Evolutionary conservation across 2,888 invertebrate species (phyloP).

Genomic region (Amiota mariae): DNA sequence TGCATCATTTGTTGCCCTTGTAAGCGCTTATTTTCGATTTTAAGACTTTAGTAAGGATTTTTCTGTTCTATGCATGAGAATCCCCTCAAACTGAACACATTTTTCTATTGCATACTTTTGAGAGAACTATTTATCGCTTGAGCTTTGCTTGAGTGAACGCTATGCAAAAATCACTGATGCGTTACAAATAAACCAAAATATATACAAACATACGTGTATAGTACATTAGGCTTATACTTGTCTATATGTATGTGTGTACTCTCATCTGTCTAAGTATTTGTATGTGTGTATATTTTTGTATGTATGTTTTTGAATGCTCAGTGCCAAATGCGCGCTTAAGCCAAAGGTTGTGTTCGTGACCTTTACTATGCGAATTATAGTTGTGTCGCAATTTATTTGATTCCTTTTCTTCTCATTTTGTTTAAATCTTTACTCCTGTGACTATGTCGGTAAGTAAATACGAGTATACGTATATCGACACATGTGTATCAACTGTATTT

Average conservation of each 20-base stretch:
- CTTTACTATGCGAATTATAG: conserved; percentile 58
- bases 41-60: neutral
- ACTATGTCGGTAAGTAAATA: too few relatives aligned
- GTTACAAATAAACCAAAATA: conserved; percentile 36
- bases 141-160: conserved; percentile 34
- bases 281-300: neutral
- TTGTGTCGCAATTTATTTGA: conserved; percentile 41
- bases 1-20: neutral
- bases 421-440: too few relatives aligned
- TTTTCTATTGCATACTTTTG: neutral
- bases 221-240: neutral
- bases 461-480: neutral
- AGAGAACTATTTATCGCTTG: conserved; percentile 22
- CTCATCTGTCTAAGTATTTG: neutral
- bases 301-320: neutral
- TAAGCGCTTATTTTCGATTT: neutral
- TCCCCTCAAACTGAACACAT: neutral
- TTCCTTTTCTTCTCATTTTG: too few relatives aligned
- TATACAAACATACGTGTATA: neutral
- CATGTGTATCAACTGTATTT: neutral
- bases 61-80: neutral
- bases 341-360: conserved; percentile 58
- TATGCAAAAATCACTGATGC: conserved; percentile 64
- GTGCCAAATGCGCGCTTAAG: neutral
- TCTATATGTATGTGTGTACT: neutral